Conservation (phyloP, 2,888 invertebrate genomes). For the Cephus runcator region DNA sequence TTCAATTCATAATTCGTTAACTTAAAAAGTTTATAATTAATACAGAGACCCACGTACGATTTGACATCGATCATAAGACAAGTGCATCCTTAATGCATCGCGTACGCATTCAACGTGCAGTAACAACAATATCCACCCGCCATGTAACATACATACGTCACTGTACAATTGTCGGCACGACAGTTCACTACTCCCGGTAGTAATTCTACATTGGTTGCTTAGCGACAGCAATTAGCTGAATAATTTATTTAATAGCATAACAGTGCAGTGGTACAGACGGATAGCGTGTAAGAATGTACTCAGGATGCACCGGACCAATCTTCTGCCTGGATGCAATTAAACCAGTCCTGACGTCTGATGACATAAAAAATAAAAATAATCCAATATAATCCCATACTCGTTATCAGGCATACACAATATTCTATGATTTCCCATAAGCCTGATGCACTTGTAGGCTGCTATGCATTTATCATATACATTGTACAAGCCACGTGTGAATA, state of each 20-base stretch:
- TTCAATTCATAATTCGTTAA: too few species aligned
- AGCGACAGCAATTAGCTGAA: background rate
- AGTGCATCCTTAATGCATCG: background rate
- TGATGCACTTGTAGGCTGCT: background rate
- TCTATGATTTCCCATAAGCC: background rate
- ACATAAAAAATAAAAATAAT: background rate
- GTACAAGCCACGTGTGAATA: background rate
- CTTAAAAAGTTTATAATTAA: background rate
- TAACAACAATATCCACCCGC: background rate
- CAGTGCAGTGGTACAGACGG: background rate
- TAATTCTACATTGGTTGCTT: background rate
- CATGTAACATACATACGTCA: background rate
- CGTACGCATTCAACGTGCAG: background rate
- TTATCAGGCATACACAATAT: background rate
- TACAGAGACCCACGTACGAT: background rate
- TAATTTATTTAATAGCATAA: background rate
- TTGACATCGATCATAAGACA: background rate
- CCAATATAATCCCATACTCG: background rate
- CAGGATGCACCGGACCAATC: background rate
- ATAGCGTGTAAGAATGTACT: background rate
- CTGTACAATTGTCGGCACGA: background rate
- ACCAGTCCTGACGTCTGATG: background rate
- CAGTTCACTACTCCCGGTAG: background rate
- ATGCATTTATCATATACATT: background rate
- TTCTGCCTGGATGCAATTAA: background rate